A percentile compares a stretch with the other conserved stretches of the same genome.
phyloP scores from a whole-genome alignment of 2,888 invertebrate species.

The Pomacea canaliculata region DNA sequence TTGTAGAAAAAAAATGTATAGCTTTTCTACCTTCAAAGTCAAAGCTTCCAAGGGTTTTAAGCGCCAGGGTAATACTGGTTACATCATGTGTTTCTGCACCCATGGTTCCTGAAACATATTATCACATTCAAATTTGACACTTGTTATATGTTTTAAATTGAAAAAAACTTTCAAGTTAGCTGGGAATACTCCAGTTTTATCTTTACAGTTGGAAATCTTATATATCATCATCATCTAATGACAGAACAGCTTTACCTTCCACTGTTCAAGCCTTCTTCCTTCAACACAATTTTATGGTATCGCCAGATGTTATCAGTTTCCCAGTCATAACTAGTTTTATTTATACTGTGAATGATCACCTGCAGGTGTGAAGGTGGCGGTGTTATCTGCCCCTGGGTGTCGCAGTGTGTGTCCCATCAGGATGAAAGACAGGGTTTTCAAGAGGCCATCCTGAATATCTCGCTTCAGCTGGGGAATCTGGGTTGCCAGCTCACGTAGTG shows the following conservation, averaged over 20 bases:
- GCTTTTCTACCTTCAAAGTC: slow-evolving; percentile 82
- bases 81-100: slow-evolving; percentile 75
- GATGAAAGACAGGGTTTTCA: slow-evolving; percentile 91
- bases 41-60: slow-evolving; percentile 89
- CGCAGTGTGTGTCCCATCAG: slow-evolving; percentile 83
- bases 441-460: slow-evolving; percentile 91
- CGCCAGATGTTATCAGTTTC: too few species aligned
- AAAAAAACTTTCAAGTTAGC: too few species aligned
- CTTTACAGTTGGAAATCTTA: too few species aligned
- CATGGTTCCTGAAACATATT: slow-evolving; percentile 42
- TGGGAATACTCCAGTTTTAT: too few species aligned
- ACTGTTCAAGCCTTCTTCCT: too few species aligned
- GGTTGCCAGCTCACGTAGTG: slow-evolving; percentile 88
- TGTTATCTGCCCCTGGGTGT: slow-evolving; percentile 44
- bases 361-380: too few species aligned
- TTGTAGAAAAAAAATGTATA: background rate
- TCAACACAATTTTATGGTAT: too few species aligned
- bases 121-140: background rate
- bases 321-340: too few species aligned
- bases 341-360: too few species aligned
- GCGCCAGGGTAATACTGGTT: slow-evolving; percentile 87
- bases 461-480: slow-evolving; percentile 88
- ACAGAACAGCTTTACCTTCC: too few species aligned
- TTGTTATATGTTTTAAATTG: too few species aligned
- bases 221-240: too few species aligned